phyloP scores from a whole-genome alignment of 1,140 invertebrate genomes.

The Brachionus plicatilis region DNA sequence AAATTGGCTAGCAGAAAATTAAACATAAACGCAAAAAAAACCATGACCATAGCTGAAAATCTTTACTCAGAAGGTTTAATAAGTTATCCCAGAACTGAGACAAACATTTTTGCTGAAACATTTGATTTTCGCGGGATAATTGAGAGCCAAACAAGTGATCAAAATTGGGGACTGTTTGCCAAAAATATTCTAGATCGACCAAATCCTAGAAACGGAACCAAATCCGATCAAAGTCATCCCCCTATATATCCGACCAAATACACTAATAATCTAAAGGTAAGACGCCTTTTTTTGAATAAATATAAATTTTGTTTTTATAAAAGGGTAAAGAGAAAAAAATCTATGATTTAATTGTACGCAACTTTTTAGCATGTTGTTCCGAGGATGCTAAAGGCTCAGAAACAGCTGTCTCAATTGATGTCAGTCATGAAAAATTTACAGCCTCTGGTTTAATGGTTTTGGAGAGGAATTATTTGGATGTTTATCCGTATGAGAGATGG shows the following conservation, averaged over 20 bases:
- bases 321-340: constrained; percentile 76
- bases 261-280: constrained; percentile 57
- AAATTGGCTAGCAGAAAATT: constrained; percentile 86
- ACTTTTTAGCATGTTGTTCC: constrained; percentile 90
- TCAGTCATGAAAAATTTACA: constrained; percentile 77
- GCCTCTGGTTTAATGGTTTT: constrained; percentile 82
- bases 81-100: constrained; percentile 62
- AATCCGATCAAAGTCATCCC: constrained; percentile 96
- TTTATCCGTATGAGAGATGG: constrained; percentile 97
- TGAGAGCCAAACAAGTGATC: constrained; percentile 66
- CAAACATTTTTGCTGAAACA: constrained; percentile 88
- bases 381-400: constrained; percentile 88
- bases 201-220: constrained; percentile 84
- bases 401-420: constrained; percentile 80
- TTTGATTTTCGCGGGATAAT: constrained; percentile 73
- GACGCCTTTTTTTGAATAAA: too few relatives aligned
- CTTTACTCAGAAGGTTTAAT: constrained; percentile 58
- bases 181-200: constrained; percentile 69
- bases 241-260: constrained; percentile 96
- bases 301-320: neutral
- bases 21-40: constrained; percentile 83
- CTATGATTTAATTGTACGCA: constrained; percentile 92
- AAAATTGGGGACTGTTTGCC: constrained; percentile 80
- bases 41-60: constrained; percentile 59
- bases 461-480: constrained; percentile 78